Evolutionary conservation across 2,797 vertebrate species (phyloP), one percentile per base, ranked within the genome.

Genomic region (Erethizon dorsatum): DNA sequence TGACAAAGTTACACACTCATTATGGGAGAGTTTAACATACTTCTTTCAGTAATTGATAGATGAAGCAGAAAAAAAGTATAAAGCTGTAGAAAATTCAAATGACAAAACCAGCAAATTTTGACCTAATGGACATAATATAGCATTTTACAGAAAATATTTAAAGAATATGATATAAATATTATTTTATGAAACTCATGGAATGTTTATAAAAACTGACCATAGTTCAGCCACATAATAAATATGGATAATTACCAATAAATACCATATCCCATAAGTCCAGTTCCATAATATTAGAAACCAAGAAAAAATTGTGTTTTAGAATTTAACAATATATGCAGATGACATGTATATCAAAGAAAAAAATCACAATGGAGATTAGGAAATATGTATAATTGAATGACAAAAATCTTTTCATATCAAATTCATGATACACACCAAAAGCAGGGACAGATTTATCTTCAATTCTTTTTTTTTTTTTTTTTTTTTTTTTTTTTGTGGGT

Each of bases 331-430:
- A 26, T 45, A 88, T 31, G 52, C 89, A 93, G 57, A 41, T 87
- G 73, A 69, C 82, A 86, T 14, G 50, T 26, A 13, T 56, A n/a
- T 83, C 59, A 85, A 78, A 80, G 67, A 59, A 93, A 95, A 95
- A 50, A 56, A 54, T 50, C 56, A 61, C 54, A 95, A 5, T 37
- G 52, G 47, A n/a, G 80, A 83, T 94, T 78, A 93, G 41, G 73
- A 91, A 78, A 59, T 69, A 50, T 20, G 22, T 28, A 31, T 15
- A 59, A 75, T 15, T 79, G 54, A 90, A 63, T 80, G 56, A 50
- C 33, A 89, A n/a, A 88, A 52, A 67, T 28, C 2, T 41, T 95
- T 95, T 71, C 67, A 52, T 45, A 31, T 83, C 7, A 73, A 75
- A 91, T 13, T 79, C 24, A 41, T 45, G 41, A 78, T 31, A 41